Evolutionary conservation across 2,797 vertebrate genomes (phyloP), one percentile per base, ranked within the genome.

Genomic region (Australoheros facetus): DNA sequence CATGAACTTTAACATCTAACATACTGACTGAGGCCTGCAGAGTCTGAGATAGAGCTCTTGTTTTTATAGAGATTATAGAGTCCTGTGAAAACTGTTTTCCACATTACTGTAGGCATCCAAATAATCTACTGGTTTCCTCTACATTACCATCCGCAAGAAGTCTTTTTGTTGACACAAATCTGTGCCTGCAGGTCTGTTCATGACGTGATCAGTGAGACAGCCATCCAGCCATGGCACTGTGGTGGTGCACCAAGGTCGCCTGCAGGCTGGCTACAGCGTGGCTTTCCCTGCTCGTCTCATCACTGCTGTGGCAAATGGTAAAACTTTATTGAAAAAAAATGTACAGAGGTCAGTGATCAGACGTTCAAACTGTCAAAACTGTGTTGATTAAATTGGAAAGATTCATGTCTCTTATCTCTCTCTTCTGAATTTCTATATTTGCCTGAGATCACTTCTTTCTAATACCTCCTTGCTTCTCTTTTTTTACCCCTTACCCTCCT

Each of bases 301-400:
- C 86, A 51, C 77, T 92, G 16, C 89, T 93, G 2, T 91, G 88
- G 83, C 92, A 89, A 75, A 87, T 39, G 91, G 93, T 94, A 91
- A 86, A 75, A 71, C 55, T 56, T 28, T 37, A 23, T 1, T 3
- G 1, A 5, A 58, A 12, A 17, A 45, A 8, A 10, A 14, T 56
- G 2, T 17, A 17, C 3, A 23, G 10, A 53, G 2, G 9, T 32
- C 39, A 39, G 26, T 32, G 32, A 4, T 45, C n/a, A 5, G 19
- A 7, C 56, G 7, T 3, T 21, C 17, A 16, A 26, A 45, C 55
- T 4, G 14, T 39, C 21, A 60, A 34, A 75, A 7, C 26, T 23
- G 48, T 55, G 9, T 23, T 28, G 34, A 39, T 23, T 32, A 3
- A 45, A 23, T 48, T 6, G 58, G 6, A 23, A 23, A 45, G 13